Evolutionary conservation across 2,797 vertebrate species (phyloP).

Genomic region (Erethizon dorsatum): DNA sequence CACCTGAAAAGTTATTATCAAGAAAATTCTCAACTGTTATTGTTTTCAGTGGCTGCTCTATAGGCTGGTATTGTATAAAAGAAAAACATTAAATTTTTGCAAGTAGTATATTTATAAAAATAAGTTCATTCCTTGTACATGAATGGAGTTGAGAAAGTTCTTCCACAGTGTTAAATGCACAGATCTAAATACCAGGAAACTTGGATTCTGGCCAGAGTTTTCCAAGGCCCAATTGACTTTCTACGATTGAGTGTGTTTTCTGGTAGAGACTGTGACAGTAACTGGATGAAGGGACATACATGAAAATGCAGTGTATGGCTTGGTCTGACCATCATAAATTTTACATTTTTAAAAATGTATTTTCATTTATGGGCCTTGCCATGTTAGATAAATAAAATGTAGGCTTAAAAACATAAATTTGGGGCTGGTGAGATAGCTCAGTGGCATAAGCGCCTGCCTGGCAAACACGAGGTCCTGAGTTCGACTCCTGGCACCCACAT

Average conservation of each 20-base stretch:
- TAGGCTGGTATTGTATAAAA: background rate
- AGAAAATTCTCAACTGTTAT: background rate
- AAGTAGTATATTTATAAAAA: background rate
- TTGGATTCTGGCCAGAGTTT: background rate
- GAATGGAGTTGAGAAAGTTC: background rate
- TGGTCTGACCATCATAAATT: background rate
- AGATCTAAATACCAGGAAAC: background rate
- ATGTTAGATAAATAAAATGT: background rate
- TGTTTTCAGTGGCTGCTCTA: background rate
- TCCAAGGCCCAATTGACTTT: background rate
- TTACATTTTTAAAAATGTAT: background rate
- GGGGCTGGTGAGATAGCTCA: no score
- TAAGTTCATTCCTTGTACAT: background rate
- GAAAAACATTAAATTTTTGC: constrained; percentile 50
- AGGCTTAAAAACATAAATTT: constrained; percentile 35
- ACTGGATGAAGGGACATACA: background rate
- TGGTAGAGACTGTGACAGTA: background rate
- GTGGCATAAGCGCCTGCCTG: no score
- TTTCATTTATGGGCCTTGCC: background rate
- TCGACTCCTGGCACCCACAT: no score
- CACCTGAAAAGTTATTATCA: background rate
- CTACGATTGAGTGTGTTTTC: background rate
- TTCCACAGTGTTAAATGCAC: background rate
- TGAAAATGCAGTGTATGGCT: background rate
- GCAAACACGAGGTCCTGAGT: no score